A percentile compares a stretch with the other conserved stretches of the same genome.
Conservation (phyloP, 2,113 vertebrate species). For the Leucopsar rothschildi region DNA sequence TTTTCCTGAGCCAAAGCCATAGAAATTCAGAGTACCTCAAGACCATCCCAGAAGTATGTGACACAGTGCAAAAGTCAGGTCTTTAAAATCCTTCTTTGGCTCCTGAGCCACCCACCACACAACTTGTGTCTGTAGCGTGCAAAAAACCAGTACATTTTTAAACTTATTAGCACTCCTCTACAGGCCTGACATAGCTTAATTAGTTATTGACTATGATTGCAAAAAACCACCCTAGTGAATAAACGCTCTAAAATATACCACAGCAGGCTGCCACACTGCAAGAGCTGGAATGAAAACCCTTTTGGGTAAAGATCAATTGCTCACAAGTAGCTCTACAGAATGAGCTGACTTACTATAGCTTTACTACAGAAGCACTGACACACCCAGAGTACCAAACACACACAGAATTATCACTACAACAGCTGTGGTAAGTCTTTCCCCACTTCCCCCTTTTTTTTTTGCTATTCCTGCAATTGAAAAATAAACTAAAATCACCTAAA, state of each 20-base stretch:
- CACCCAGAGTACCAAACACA: neutral
- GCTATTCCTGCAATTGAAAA: neutral
- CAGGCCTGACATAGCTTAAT: neutral
- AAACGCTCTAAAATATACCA: neutral
- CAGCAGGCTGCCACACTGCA: neutral
- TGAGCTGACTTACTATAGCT: neutral
- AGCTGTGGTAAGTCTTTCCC: accelerated
- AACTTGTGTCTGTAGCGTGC: neutral
- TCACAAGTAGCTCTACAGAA: neutral
- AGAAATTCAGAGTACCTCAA: neutral
- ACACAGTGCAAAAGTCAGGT: neutral
- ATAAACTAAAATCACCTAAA: neutral
- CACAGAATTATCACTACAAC: neutral
- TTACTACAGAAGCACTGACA: neutral
- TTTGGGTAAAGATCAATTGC: neutral
- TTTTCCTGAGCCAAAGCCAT: neutral
- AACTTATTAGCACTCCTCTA: neutral
- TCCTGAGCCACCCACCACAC: neutral
- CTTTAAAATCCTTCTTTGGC: neutral
- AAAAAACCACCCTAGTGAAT: neutral
- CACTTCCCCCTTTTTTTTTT: accelerated
- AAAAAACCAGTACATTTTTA: neutral
- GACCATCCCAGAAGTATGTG: neutral
- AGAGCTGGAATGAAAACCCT: neutral
- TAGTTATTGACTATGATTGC: neutral